Base-by-base conservation (phyloP, 2,797 vertebrate species). In the Hemitrygon akajei region DNA sequence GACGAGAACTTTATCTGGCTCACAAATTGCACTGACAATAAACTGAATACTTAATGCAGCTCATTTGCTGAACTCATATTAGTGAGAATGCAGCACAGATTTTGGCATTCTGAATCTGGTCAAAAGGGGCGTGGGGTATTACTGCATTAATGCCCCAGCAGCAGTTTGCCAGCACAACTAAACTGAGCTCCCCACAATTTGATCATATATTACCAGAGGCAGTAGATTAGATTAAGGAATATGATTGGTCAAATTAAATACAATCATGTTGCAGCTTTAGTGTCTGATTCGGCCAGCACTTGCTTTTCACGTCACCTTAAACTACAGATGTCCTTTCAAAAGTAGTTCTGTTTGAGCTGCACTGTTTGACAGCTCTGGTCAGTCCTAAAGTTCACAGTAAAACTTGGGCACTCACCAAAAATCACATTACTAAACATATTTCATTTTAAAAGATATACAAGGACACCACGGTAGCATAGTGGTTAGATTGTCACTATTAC, bases 351-450 rank as follows among this genome's bases (percentile, higher is more conserved):
- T 71, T 71, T n/a, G n/a, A 69, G 66, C 18, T 91, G 16, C n/a
- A 34, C 30, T 91, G 87, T 22, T 18, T 69, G n/a, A 69, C 60
- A 71, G 69, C 63, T 20, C 9, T 1, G 69, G n/a, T 66, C 87
- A 69, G n/a, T 37, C 37, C 66, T 22, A 37, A 93, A 76, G 66
- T 76, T 93, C 40, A 9, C 22, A 76, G 71, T 76, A 93, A 93
- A 93, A 93, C 91, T 93, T 93, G 91, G 40, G 25, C 25, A 2
- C 71, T 58, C 73, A 93, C 91, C 91, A 58, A 76, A 92, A 92
- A 75, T 75, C 71, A 47, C 91, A 92, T 92, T 92, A 47, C 69
- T 92, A 92, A 92, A 75, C 91, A 47, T 75, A 16, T 76, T 27
- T 76, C 40, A 76, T 93, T n/a, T 93, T 93, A 75, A 40, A 93